Evolutionary conservation across 2,797 vertebrate species (phyloP).

Genomic region (Argentina silus): DNA sequence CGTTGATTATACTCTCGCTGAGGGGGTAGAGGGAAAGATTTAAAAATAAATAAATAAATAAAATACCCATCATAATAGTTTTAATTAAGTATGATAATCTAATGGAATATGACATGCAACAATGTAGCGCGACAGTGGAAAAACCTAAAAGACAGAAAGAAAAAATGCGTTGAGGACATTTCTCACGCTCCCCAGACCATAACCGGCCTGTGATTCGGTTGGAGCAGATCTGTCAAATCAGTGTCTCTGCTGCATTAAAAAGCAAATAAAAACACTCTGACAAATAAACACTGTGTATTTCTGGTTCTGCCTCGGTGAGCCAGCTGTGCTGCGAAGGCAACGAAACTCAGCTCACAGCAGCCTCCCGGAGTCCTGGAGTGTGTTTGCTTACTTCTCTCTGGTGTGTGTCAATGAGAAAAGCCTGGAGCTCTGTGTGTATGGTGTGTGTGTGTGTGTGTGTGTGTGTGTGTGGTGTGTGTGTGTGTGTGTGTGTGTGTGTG

Average conservation of each 20-base stretch:
- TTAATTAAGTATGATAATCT: neutral
- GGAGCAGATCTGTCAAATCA: conserved; percentile 64
- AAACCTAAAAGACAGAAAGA: conserved; percentile 53
- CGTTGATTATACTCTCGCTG: neutral
- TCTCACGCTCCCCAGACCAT: conserved; percentile 62
- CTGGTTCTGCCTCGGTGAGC: conserved; percentile 63
- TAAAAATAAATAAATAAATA: neutral
- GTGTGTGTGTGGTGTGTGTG: conserved; percentile 17
- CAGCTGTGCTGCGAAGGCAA: conserved; percentile 69
- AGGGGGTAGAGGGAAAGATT: neutral
- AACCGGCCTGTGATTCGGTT: conserved; percentile 57
- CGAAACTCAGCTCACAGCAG: conserved; percentile 48
- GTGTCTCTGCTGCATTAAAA: conserved; percentile 57
- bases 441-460: conserved; percentile 31
- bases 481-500: conserved; percentile 34
- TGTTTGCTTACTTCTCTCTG: conserved; percentile 28
- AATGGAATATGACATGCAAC: conserved; percentile 43
- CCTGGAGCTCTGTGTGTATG: conserved; percentile 27
- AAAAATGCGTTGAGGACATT: conserved; percentile 41
- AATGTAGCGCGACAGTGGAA: conserved; percentile 37
- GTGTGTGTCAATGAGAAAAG: conserved; percentile 27
- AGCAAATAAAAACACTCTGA: conserved; percentile 67
- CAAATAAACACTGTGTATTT: conserved; percentile 69
- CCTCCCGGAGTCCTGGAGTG: conserved; percentile 8
- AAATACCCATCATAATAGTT: neutral